A percentile compares a stretch with the other conserved stretches of the same genome.
These are phyloP conservation scores for Itoplectis maculator DNA, from an alignment of 2,888 invertebrate species.

Conservation along the genomic window DNA sequence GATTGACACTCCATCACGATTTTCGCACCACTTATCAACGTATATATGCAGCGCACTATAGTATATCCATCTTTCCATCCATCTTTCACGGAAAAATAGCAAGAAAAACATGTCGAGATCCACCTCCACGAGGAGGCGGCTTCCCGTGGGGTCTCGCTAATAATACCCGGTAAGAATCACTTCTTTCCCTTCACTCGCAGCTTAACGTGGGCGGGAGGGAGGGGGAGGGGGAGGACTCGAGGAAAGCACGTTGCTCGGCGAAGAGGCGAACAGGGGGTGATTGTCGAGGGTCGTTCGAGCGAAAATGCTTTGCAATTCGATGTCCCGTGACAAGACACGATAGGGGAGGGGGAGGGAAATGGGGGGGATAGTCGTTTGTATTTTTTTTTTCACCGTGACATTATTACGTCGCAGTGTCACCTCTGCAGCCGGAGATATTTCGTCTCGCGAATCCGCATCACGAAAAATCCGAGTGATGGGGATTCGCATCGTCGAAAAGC, in stretches of 20 bases:
- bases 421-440: not conserved
- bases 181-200: slow-evolving; percentile 38
- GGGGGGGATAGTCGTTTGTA: slow-evolving; percentile 31
- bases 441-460: not conserved
- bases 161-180: slow-evolving; percentile 48
- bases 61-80: slow-evolving; percentile 11
- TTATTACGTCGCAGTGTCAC: slow-evolving; percentile 21
- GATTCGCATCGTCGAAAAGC: slow-evolving; percentile 34
- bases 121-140: slow-evolving; percentile 11
- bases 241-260: no score
- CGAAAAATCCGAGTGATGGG: not conserved
- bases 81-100: not conserved
- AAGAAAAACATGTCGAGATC: slow-evolving; percentile 43
- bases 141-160: slow-evolving; percentile 12
- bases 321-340: slow-evolving; percentile 17
- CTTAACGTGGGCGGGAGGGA: slow-evolving; percentile 24
- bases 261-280: slow-evolving; percentile 27
- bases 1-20: not conserved
- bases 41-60: not conserved
- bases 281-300: slow-evolving; percentile 29
- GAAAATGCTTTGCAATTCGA: slow-evolving; percentile 36
- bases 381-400: slow-evolving; percentile 28
- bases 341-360: no score
- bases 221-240: no score
- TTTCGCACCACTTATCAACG: not conserved